phyloP scores from a whole-genome alignment of 2,113 vertebrate species.

The Gasterosteus nipponicus region DNA sequence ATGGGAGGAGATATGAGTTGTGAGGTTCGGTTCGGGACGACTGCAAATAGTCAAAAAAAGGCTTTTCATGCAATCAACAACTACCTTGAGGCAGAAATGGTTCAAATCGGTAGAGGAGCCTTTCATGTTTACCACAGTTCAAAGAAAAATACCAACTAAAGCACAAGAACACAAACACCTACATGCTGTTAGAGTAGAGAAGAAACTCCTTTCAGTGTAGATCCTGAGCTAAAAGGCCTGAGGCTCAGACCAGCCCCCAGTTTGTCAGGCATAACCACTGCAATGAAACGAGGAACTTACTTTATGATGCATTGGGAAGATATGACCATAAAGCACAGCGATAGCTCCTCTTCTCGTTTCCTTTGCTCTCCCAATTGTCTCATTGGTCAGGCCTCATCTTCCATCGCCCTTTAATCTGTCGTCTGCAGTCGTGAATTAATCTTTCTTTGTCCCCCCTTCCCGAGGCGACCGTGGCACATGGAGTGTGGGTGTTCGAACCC shows the following conservation, averaged over 20 bases:
- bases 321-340: not conserved
- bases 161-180: not conserved
- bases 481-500: no score
- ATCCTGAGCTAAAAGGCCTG: not conserved
- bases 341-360: no score
- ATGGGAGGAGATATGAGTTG: not conserved
- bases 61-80: conserved; percentile 1
- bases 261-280: not conserved
- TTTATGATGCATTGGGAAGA: not conserved
- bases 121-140: not conserved
- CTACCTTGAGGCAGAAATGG: not conserved
- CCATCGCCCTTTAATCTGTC: not conserved
- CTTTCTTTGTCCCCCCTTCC: not conserved
- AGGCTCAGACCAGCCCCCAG: not conserved
- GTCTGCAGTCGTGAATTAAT: not conserved
- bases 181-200: not conserved
- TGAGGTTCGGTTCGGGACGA: not conserved
- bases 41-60: not conserved
- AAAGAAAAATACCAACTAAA: not conserved
- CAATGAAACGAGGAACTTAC: not conserved
- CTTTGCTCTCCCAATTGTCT: not conserved
- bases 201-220: not conserved
- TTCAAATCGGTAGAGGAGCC: not conserved
- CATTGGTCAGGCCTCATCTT: not conserved
- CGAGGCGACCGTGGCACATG: no score